phyloP scores from a whole-genome alignment of 2,888 invertebrate species.

The Orthosia gothica region DNA sequence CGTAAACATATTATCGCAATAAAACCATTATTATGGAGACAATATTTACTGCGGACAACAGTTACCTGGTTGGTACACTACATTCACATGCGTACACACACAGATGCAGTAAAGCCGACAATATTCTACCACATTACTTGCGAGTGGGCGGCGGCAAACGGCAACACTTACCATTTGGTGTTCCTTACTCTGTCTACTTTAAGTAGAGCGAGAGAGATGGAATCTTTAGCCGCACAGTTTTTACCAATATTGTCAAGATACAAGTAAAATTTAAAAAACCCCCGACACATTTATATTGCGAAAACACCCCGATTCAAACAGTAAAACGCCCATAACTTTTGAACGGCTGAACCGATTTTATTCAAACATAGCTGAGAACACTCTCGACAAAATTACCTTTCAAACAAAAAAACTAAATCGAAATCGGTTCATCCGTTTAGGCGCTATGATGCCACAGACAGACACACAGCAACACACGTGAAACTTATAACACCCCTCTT shows the following conservation, averaged over 20 bases:
- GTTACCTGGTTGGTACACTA: conserved; percentile 59
- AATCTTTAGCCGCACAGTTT: conserved; percentile 64
- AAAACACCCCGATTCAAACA: no score
- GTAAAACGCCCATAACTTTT: no score
- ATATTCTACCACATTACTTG: conserved; percentile 74
- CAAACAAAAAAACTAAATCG: no score
- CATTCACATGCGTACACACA: conserved; percentile 49
- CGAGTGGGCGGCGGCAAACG: conserved; percentile 81
- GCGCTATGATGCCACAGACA: no score
- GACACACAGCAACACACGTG: no score
- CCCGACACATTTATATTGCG: no score
- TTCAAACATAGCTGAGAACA: no score
- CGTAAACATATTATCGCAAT: conserved; percentile 54
- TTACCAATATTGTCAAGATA: conserved; percentile 78
- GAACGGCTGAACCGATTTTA: no score
- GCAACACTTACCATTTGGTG: conserved; percentile 72
- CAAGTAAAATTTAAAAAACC: no score
- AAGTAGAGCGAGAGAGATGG: conserved; percentile 73
- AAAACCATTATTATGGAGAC: conserved; percentile 56
- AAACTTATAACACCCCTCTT: no score
- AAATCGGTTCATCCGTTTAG: no score
- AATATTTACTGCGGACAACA: conserved; percentile 65
- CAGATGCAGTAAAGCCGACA: conserved; percentile 55
- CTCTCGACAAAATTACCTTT: no score
- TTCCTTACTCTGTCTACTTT: conserved; percentile 75